Percentiles rank a stretch among this genome's conserved stretches.
These are phyloP conservation scores for Drosophila repleta DNA, from an alignment of 1,140 invertebrate species.

Conservation along the genomic window DNA sequence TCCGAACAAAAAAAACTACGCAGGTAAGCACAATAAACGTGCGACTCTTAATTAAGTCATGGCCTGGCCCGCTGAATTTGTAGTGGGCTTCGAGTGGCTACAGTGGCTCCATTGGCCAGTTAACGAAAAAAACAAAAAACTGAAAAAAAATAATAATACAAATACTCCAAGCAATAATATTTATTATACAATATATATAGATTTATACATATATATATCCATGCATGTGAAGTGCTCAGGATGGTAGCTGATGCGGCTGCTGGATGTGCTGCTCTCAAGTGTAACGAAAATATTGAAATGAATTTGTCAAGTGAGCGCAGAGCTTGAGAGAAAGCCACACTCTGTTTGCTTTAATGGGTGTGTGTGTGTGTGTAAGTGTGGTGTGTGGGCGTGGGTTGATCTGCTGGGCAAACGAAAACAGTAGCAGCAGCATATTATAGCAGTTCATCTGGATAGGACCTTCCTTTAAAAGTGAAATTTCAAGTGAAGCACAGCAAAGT, in stretches of 20 bases:
- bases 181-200: conserved; percentile 61
- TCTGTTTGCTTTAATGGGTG: not conserved
- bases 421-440: not conserved
- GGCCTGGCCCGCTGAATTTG: conserved; percentile 57
- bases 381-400: conserved; percentile 21
- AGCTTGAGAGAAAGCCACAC: conserved; percentile 23
- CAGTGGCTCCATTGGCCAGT: conserved; percentile 54
- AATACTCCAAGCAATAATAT: conserved; percentile 64
- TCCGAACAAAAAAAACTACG: conserved; percentile 60
- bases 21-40: conserved; percentile 81
- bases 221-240: conserved; percentile 59
- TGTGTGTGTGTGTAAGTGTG: not conserved
- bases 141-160: conserved; percentile 12
- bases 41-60: conserved; percentile 81
- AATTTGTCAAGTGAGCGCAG: conserved; percentile 63
- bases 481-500: no score
- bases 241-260: conserved; percentile 44
- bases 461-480: not conserved
- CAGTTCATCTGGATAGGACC: conserved; percentile 9
- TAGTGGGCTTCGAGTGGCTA: conserved; percentile 70
- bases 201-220: conserved; percentile 13
- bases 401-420: not conserved
- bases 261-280: conserved; percentile 59
- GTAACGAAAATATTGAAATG: conserved; percentile 80
- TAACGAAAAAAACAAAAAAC: conserved; percentile 17